Percentiles rank a stretch among this genome's conserved stretches.
Evolutionary conservation across 2,113 vertebrate genomes (phyloP).

Genomic region (Aythya baeri): DNA sequence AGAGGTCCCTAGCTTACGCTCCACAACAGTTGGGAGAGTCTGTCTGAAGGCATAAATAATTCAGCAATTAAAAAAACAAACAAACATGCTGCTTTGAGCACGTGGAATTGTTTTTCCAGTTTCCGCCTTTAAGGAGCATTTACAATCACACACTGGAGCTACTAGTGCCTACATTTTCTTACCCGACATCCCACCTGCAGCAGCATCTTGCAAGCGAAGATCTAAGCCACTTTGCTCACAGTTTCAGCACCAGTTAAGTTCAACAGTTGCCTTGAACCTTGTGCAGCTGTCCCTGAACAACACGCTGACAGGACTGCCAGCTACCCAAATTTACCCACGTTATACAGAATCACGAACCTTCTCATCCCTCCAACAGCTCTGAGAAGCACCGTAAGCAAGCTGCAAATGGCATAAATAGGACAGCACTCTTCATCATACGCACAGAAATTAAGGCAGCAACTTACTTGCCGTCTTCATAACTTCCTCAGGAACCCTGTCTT

Average conservation of each 20-base stretch:
- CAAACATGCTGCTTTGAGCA: background rate
- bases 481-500: conserved; percentile 67
- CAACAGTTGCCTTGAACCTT: conserved; percentile 17
- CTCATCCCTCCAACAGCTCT: background rate
- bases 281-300: conserved; percentile 32
- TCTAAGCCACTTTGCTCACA: background rate
- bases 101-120: background rate
- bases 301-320: background rate
- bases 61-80: background rate
- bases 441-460: conserved; percentile 51
- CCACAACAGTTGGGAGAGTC: background rate
- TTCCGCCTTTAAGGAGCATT: background rate
- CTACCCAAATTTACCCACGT: background rate
- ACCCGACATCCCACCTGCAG: background rate
- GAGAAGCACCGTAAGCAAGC: background rate
- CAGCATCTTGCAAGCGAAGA: background rate
- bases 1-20: background rate
- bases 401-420: background rate
- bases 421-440: background rate
- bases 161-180: background rate
- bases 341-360: background rate
- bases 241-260: conserved; percentile 2
- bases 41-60: background rate
- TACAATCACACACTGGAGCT: background rate
- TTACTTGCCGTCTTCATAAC: conserved; percentile 75